phyloP scores from a whole-genome alignment of 2,888 invertebrate species.

The Zhuqinia jingwanae region DNA sequence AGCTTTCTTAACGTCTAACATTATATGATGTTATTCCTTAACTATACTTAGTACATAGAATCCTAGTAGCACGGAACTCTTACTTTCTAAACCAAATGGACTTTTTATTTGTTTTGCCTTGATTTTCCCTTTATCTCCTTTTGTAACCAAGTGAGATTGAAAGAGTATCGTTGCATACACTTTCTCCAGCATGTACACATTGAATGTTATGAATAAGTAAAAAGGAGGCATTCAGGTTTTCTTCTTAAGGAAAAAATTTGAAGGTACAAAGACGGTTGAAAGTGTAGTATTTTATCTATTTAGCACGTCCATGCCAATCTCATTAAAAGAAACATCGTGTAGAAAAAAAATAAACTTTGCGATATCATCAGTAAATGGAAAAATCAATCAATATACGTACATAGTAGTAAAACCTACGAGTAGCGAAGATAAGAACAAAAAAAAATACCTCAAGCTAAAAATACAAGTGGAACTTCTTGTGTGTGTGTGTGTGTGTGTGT shows the following conservation, averaged over 20 bases:
- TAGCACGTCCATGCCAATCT: not conserved
- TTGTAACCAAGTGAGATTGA: not conserved
- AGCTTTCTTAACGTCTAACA: not conserved
- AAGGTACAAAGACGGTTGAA: too few relatives aligned
- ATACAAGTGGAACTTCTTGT: too few relatives aligned
- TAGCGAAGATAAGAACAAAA: too few relatives aligned
- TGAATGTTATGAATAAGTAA: not conserved
- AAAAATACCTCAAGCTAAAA: too few relatives aligned
- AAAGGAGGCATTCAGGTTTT: not conserved
- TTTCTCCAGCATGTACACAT: not conserved
- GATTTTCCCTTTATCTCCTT: not conserved
- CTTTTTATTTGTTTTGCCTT: not conserved
- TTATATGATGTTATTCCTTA: not conserved
- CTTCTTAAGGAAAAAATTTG: too few relatives aligned
- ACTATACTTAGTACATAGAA: too few relatives aligned
- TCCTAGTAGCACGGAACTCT: too few relatives aligned
- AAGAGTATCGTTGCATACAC: not conserved
- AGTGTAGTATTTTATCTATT: too few relatives aligned
- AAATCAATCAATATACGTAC: constrained; percentile 35
- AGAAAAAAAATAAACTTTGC: constrained; percentile 25
- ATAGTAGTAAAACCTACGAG: too few relatives aligned
- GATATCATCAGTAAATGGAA: constrained; percentile 8
- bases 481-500: too few relatives aligned
- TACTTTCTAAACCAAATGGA: not conserved
- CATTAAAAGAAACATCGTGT: constrained; percentile 15